Evolutionary conservation across 2,113 vertebrate genomes (phyloP).

Genomic region (Deroptyus accipitrinus): DNA sequence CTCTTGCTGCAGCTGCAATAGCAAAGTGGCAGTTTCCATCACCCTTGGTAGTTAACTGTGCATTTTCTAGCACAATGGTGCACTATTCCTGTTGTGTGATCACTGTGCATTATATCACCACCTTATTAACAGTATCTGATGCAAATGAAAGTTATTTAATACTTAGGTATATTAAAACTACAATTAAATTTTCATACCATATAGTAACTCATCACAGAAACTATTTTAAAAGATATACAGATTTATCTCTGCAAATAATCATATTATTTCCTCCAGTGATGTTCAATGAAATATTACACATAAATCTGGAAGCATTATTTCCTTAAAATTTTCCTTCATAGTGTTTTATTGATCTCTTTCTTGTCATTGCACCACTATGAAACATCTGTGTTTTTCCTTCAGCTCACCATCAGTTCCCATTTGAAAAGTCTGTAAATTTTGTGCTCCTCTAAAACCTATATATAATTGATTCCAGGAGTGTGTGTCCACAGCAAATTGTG

Average conservation of each 20-base stretch:
- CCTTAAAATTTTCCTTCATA: conserved; percentile 48
- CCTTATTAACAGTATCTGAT: background rate
- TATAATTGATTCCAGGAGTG: conserved; percentile 71
- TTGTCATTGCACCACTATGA: conserved; percentile 58
- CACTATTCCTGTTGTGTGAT: background rate
- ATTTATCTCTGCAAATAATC: conserved; percentile 27
- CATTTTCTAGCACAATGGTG: background rate
- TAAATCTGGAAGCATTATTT: conserved; percentile 62
- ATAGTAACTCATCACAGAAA: background rate
- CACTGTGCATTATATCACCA: background rate
- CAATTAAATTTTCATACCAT: background rate
- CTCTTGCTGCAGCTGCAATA: background rate
- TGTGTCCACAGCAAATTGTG: conserved; percentile 55
- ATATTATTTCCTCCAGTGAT: conserved; percentile 32
- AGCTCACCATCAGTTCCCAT: conserved; percentile 50
- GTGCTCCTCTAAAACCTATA: conserved; percentile 58
- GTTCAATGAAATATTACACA: conserved; percentile 36
- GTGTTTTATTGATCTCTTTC: conserved; percentile 63
- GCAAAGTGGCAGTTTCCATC: background rate
- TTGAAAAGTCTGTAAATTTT: conserved; percentile 70
- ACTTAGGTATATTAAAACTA: background rate
- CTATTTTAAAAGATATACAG: background rate
- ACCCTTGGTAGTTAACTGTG: background rate
- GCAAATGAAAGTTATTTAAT: background rate
- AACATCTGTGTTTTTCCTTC: conserved; percentile 67